Conservation (phyloP, 2,888 invertebrate genomes). For the Coelopa pilipes region DNA sequence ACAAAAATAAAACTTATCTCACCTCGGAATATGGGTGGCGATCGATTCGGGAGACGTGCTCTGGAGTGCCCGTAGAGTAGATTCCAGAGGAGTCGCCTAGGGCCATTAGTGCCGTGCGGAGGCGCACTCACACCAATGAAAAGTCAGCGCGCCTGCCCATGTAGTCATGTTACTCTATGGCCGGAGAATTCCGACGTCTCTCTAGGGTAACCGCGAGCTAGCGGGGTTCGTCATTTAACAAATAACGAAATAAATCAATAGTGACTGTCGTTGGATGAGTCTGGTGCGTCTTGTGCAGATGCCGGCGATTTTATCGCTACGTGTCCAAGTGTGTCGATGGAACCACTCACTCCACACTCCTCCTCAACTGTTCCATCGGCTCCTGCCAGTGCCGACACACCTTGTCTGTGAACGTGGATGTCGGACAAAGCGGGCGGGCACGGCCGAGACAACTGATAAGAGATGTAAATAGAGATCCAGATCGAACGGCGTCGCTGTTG, state of each 20-base stretch:
- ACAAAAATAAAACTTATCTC: constrained; percentile 21
- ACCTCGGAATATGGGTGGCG: neutral
- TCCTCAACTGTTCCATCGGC: too few species aligned
- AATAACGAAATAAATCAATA: too few species aligned
- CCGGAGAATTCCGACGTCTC: neutral
- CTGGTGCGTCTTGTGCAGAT: neutral
- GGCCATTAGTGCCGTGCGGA: neutral
- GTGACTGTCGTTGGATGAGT: neutral
- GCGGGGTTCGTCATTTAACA: too few species aligned
- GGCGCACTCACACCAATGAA: neutral
- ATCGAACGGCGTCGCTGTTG: too few species aligned
- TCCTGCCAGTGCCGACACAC: too few species aligned
- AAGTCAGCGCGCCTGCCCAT: neutral
- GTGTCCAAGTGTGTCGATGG: too few species aligned
- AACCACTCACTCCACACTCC: too few species aligned
- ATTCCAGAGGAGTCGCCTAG: constrained; percentile 7
- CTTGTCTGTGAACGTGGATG: too few species aligned
- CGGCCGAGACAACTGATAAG: too few species aligned
- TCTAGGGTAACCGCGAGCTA: too few species aligned
- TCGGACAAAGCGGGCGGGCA: too few species aligned
- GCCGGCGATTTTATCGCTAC: neutral
- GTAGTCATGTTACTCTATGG: neutral
- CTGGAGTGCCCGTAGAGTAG: neutral
- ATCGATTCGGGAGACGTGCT: neutral
- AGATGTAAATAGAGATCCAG: too few species aligned